A percentile compares a stretch with the other conserved stretches of the same genome.
Evolutionary conservation across 2,888 invertebrate species (phyloP).

Genomic region (Drosophila algonquin): DNA sequence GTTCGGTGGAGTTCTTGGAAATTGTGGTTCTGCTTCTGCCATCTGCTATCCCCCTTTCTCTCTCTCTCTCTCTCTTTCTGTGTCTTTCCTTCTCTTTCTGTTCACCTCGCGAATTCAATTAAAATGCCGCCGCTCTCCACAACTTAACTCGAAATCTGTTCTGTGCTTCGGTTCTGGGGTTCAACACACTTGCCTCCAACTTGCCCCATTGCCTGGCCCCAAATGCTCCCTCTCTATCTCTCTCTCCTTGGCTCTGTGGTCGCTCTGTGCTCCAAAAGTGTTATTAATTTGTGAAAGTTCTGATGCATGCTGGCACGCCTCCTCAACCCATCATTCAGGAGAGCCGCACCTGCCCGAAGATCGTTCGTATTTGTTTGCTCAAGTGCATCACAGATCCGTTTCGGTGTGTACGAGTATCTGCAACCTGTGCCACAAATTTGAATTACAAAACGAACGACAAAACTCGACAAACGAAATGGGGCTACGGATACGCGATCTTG

Average conservation of each 20-base stretch:
- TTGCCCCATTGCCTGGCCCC: constrained; percentile 6
- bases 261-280: constrained; percentile 48
- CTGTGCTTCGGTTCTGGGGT: constrained; percentile 31
- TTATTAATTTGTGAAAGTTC: constrained; percentile 80
- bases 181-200: constrained; percentile 11
- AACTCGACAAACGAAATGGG: constrained; percentile 12
- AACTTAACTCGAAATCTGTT: constrained; percentile 19
- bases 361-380: constrained; percentile 26
- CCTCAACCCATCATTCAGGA: constrained; percentile 5
- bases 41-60: constrained; percentile 37
- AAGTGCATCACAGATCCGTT: constrained; percentile 56
- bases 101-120: constrained; percentile 78
- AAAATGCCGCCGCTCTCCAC: constrained; percentile 68
- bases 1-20: constrained; percentile 66
- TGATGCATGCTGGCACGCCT: constrained; percentile 59
- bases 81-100: constrained; percentile 43
- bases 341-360: constrained; percentile 58
- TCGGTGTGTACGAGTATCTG: constrained; percentile 40
- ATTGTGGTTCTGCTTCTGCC: constrained; percentile 49
- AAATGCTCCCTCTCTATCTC: constrained; percentile 29
- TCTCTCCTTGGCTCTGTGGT: constrained; percentile 19
- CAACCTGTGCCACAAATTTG: constrained; percentile 51
- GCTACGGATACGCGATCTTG: constrained; percentile 41
- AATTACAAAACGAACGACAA: constrained; percentile 62
- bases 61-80: constrained; percentile 14